Evolutionary conservation across 2,797 vertebrate species (phyloP), one percentile per base, ranked within the genome.

Genomic region (Pantherophis vulpinus): DNA sequence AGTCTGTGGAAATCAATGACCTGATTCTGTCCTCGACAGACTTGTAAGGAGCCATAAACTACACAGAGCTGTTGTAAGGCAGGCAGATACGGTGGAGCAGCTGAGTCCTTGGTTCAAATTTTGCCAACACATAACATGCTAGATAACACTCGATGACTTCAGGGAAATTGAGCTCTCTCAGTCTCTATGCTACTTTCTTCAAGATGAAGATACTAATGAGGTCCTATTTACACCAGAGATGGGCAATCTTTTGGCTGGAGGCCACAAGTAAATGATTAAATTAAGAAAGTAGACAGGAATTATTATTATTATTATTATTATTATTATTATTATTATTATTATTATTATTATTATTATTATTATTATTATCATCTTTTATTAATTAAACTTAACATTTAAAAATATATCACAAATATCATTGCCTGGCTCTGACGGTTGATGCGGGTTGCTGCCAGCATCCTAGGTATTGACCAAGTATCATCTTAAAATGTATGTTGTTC

Each of bases 1-100:
- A 90, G 91, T 88, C 95, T 95, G 95, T 96, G 95, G 94, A 96
- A 97, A 95, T 94, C 95, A 96, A 96, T 96, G 95, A 95, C 95
- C 96, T 96, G 96, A 93, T 96, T 97, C 96, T 95, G 94, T 96
- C 55, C n/a, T n/a, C 2, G 2, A 18, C n/a, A 18, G 37, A 90
- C 92, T 94, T 9, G 4, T 91, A 93, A 91, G 94, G 94, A 88
- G 61, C 90, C 95, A 95, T 93, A 94, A n/a, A 93, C 93, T 93
- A 89, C 88, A 93, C 93, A 94, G 93, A 47, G 88, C 95, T 86
- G 1, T 18, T 87, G 92, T 59, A 59, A 54, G 25, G 1, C 89
- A 2, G 66, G 60, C 32, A 42, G 20, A 86, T 60, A 51, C 0
- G 5, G 37, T 32, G 87, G 55, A n/a, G 32, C 14, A 87, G 11